phyloP scores from a whole-genome alignment of 2,888 invertebrate genomes.

The Cephus sareptanus region DNA sequence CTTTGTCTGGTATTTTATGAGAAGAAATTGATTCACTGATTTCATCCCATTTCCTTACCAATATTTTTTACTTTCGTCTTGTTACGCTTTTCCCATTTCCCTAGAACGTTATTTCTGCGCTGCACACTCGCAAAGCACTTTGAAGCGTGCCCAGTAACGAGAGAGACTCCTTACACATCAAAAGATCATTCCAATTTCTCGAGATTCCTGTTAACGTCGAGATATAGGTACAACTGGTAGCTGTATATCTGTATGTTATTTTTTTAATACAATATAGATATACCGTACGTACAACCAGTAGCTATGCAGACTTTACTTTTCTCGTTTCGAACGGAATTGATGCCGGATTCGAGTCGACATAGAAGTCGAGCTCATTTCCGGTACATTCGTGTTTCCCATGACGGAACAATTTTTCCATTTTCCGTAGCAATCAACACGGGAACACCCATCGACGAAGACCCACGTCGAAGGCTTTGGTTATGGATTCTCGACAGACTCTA shows the following conservation, averaged over 20 bases:
- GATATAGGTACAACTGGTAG: neutral
- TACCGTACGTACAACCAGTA: neutral
- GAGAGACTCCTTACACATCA: neutral
- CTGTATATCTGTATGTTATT: neutral
- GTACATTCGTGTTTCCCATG: constrained; percentile 19
- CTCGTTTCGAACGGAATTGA: neutral
- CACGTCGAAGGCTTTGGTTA: neutral
- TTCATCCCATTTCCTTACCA: neutral
- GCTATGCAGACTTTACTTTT: neutral
- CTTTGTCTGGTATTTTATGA: neutral
- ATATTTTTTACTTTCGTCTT: neutral
- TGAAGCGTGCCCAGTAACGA: neutral
- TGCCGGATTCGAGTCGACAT: neutral
- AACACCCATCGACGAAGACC: neutral
- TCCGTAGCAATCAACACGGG: constrained; percentile 32
- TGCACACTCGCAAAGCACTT: neutral
- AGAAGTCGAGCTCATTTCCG: constrained; percentile 34
- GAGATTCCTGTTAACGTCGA: neutral
- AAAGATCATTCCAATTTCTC: neutral
- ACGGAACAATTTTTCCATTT: constrained; percentile 40
- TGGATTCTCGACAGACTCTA: constrained; percentile 12
- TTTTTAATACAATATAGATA: neutral
- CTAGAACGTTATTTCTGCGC: neutral
- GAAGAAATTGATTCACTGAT: neutral
- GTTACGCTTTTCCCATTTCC: neutral